Evolutionary conservation across 2,888 invertebrate genomes (phyloP), one percentile per base, ranked within the genome.

Genomic region (Nomada fucata): DNA sequence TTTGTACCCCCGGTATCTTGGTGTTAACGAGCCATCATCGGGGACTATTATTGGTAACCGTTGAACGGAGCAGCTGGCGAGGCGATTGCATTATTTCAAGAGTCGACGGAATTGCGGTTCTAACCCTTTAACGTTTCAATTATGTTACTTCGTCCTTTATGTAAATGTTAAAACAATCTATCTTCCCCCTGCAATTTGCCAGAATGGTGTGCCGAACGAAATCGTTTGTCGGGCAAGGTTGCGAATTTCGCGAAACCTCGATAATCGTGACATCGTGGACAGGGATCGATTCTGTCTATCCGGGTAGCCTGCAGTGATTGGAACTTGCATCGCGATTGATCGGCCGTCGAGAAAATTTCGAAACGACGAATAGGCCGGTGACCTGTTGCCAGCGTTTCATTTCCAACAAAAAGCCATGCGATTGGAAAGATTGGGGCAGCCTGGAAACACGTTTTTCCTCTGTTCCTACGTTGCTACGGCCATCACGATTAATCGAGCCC

Each of bases 241-340:
- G 42, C 36, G 57, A 36, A 64, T 53, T 72, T 36, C 26, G 42
- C 60, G 53, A 61, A 78, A 77, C 53, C 36, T 70, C 74, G 65
- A 70, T 70, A 77, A 76, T 71, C 44, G 29, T 59, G 52, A 44
- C 42, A 64, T 64, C 75, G 57, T 53, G 74, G 44, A 26, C 57
- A 29, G 0, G 20, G 23, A 53, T 71, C 59, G 60, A 52, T 50
- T 23, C 7, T 18, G 13, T 20, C 18, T 7, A 20, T 29, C 23
- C 26, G 29, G 55, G 15, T n/a, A 60, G 52, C 44, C 52, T n/a
- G 50, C 50, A 42, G 52, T 42, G 67, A 50, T 52, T 36, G 50
- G 52, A 23, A 42, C 57, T 70, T 44, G 70, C 70, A 20, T 29
- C 29, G 23, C 47, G 29, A 50, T 60, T 36, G 60, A 50, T 50